Conservation (phyloP, 30 jellyfish, hydroid and myxozoan genomes). For the Chironex yamaguchii region DNA sequence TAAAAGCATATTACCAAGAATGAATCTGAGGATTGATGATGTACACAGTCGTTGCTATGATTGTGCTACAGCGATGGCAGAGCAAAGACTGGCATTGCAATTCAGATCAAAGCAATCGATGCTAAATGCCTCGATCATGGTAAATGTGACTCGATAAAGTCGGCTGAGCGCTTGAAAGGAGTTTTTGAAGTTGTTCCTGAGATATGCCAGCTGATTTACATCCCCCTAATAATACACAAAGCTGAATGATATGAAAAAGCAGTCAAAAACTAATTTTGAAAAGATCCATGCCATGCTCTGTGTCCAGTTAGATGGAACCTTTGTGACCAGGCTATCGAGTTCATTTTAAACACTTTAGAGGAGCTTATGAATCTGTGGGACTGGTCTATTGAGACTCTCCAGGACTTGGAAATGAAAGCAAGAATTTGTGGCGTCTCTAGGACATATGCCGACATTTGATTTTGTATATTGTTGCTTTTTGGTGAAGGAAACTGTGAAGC, state of each 20-base stretch:
- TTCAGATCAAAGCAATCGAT: background rate
- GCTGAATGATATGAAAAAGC: constrained; percentile 65
- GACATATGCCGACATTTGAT: constrained; percentile 45
- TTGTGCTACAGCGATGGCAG: background rate
- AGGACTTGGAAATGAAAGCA: constrained; percentile 43
- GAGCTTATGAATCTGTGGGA: constrained; percentile 63
- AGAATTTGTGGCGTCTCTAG: constrained; percentile 48
- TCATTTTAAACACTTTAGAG: constrained; percentile 16
- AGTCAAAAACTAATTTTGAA: constrained; percentile 53
- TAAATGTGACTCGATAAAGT: constrained; percentile 59
- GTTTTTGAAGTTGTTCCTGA: constrained; percentile 57
- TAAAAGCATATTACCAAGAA: background rate
- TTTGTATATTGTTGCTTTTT: constrained; percentile 21
- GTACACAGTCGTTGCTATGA: background rate
- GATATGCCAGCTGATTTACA: constrained; percentile 40
- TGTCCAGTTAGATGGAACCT: constrained; percentile 71
- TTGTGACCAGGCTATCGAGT: constrained; percentile 60
- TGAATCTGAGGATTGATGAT: background rate
- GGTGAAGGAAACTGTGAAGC: constrained; percentile 48
- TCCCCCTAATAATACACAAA: constrained; percentile 3
- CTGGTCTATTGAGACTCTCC: constrained; percentile 28
- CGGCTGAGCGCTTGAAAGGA: constrained; percentile 58
- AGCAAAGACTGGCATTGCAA: background rate
- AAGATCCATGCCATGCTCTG: constrained; percentile 46
- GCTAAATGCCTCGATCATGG: background rate